phyloP scores from a whole-genome alignment of 2,888 invertebrate genomes.

The Athripsodes cinereus region DNA sequence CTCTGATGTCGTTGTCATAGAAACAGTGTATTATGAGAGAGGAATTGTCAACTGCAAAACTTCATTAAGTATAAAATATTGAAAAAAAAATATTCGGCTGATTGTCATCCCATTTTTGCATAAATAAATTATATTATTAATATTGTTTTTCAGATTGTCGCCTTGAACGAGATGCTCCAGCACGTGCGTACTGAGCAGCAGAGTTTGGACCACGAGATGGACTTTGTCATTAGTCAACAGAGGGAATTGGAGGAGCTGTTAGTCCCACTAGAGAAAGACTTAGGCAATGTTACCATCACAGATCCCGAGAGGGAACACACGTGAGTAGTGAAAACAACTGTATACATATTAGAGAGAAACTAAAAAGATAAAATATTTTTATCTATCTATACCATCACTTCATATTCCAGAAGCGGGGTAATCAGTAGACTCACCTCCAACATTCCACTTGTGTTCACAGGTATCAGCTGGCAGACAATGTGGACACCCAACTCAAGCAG shows the following conservation, averaged over 20 bases:
- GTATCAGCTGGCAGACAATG: constrained; percentile 81
- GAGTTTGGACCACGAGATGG: constrained; percentile 85
- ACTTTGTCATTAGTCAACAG: constrained; percentile 90
- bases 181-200: constrained; percentile 84
- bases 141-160: constrained; percentile 58
- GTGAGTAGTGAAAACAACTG: constrained; percentile 38
- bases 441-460: no score
- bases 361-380: no score
- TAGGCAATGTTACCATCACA: constrained; percentile 59
- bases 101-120: not conserved
- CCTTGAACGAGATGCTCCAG: constrained; percentile 81
- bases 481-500: constrained; percentile 87
- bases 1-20: no score
- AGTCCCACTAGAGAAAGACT: constrained; percentile 77
- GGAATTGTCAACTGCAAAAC: no score
- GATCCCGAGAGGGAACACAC: constrained; percentile 90
- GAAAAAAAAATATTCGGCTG: no score
- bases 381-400: no score
- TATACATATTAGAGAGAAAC: not conserved
- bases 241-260: constrained; percentile 85
- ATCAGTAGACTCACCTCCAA: no score
- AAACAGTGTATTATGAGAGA: no score
- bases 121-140: not conserved
- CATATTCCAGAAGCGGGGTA: no score
- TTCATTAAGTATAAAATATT: no score